A percentile compares a stretch with the other conserved stretches of the same genome.
Evolutionary conservation across 2,797 vertebrate species (phyloP).

Genomic region (Macrochelys suwanniensis): DNA sequence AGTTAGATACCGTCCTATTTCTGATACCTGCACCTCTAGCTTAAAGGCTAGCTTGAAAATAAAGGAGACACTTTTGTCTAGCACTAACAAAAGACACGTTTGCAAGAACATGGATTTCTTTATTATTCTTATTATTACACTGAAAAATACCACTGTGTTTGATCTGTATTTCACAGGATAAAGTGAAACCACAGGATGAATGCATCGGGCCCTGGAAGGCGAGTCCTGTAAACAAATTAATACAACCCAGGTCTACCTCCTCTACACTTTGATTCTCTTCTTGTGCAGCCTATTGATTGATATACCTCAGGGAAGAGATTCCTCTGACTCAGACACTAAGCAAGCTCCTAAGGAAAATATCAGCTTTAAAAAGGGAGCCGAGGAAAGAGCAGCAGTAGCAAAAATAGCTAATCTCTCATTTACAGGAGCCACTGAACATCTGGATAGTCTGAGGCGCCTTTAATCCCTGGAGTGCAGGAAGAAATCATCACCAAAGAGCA

Average conservation of each 20-base stretch:
- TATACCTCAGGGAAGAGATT: constrained; percentile 83
- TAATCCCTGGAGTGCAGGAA: constrained; percentile 81
- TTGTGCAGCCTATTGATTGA: constrained; percentile 81
- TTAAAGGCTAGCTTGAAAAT: constrained; percentile 63
- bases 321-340: constrained; percentile 82
- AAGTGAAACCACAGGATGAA: constrained; percentile 55
- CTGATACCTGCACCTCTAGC: constrained; percentile 41
- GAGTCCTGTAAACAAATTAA: constrained; percentile 78
- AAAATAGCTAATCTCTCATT: constrained; percentile 84
- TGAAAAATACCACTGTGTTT: constrained; percentile 67
- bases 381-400: constrained; percentile 80
- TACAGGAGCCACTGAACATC: constrained; percentile 82
- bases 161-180: constrained; percentile 63
- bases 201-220: constrained; percentile 64
- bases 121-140: constrained; percentile 37
- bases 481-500: constrained; percentile 83
- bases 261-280: constrained; percentile 77
- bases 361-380: constrained; percentile 78
- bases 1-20: constrained; percentile 66
- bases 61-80: constrained; percentile 39
- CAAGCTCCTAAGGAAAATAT: constrained; percentile 84
- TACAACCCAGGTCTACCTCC: constrained; percentile 65
- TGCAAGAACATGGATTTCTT: background rate
- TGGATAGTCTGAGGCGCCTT: constrained; percentile 80
- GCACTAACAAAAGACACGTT: constrained; percentile 20